phyloP scores from a whole-genome alignment of 2,113 vertebrate genomes.

The Rhynchomys soricoides region DNA sequence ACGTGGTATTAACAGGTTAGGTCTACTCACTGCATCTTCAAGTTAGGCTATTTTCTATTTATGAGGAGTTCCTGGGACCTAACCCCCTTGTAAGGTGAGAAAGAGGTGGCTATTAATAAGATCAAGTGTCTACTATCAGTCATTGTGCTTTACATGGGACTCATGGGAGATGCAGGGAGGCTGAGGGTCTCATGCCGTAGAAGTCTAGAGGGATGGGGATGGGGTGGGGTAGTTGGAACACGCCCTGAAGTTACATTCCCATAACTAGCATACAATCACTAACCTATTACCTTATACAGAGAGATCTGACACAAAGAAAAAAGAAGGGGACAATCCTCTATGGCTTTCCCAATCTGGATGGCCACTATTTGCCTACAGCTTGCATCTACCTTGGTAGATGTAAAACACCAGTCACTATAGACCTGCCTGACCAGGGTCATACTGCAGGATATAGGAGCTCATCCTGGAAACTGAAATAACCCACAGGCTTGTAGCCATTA shows the following conservation, averaged over 20 bases:
- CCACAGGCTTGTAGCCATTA: not conserved
- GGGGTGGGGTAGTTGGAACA: not conserved
- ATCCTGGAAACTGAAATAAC: not conserved
- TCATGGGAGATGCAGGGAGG: not conserved
- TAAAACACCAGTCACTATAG: not conserved
- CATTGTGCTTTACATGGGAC: not conserved
- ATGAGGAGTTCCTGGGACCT: no score
- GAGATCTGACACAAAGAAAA: not conserved
- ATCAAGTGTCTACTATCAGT: not conserved
- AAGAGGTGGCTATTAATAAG: not conserved
- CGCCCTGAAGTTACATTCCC: not conserved
- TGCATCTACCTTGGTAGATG: not conserved
- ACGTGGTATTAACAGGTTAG: not conserved
- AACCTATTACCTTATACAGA: not conserved
- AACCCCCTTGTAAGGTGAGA: not conserved
- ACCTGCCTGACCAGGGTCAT: not conserved
- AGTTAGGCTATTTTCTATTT: not conserved
- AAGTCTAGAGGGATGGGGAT: not conserved
- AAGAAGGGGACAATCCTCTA: not conserved
- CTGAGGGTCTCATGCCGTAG: rapidly evolving
- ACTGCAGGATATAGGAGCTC: not conserved
- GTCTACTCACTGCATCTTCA: not conserved
- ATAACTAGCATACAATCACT: not conserved
- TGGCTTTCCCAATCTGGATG: not conserved
- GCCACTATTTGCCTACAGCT: not conserved